phyloP scores from a whole-genome alignment of 2,888 invertebrate genomes.

The Lagria hirta region DNA sequence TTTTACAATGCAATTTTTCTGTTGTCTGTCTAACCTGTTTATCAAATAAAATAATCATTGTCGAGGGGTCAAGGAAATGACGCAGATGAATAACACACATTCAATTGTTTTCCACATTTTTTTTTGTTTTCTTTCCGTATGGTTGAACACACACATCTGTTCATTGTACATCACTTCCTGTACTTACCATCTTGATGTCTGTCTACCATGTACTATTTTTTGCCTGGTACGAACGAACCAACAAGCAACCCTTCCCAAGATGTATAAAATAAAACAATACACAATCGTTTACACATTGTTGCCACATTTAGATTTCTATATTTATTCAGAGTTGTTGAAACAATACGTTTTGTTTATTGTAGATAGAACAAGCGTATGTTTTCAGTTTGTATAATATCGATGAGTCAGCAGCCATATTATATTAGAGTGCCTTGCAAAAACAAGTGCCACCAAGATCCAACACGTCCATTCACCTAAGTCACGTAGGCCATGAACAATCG shows the following conservation, averaged over 20 bases:
- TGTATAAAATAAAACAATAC: neutral
- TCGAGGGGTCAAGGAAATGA: conserved; percentile 30
- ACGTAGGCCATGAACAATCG: conserved; percentile 39
- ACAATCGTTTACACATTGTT: conserved; percentile 14
- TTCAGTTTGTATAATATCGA: conserved; percentile 47
- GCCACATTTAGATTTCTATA: conserved; percentile 13
- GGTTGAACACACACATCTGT: conserved; percentile 35
- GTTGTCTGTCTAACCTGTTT: no score
- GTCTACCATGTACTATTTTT: no score
- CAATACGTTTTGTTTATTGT: conserved; percentile 13
- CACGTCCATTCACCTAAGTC: conserved; percentile 43
- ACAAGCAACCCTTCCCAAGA: neutral
- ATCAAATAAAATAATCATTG: conserved; percentile 2
- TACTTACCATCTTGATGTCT: conserved; percentile 27
- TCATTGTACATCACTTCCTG: conserved; percentile 36
- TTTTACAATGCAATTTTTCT: no score
- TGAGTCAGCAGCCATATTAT: conserved; percentile 52
- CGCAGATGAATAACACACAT: conserved; percentile 19
- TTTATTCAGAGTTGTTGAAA: conserved; percentile 17
- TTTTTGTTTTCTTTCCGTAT: conserved; percentile 31
- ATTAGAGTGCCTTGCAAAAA: conserved; percentile 40
- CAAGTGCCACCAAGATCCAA: conserved; percentile 39
- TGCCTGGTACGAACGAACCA: conserved; percentile 28
- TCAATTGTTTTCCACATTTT: conserved; percentile 27
- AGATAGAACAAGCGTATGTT: conserved; percentile 38